phyloP scores from a whole-genome alignment of 2,888 invertebrate genomes.

The Agonopterix subpropinquella region DNA sequence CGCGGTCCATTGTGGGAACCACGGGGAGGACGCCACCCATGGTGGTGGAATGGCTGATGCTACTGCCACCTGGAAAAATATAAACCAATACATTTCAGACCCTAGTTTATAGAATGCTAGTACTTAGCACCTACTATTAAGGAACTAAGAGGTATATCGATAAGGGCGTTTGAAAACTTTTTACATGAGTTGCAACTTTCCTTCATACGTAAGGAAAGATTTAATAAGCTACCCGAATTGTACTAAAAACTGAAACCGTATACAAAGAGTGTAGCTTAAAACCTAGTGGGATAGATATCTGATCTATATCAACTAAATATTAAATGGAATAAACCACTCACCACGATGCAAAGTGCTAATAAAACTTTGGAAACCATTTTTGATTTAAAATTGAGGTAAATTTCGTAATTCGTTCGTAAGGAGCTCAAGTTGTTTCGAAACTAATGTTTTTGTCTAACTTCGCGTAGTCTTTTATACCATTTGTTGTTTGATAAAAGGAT shows the following conservation, averaged over 20 bases:
- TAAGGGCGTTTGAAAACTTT: too few relatives aligned
- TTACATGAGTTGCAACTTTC: too few relatives aligned
- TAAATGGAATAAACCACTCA: slow-evolving; percentile 28
- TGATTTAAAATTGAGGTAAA: slow-evolving; percentile 18
- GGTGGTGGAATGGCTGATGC: slow-evolving; percentile 52
- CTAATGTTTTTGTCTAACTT: slow-evolving; percentile 17
- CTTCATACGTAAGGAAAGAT: too few relatives aligned
- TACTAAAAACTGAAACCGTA: too few relatives aligned
- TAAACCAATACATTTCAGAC: neutral
- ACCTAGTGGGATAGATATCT: too few relatives aligned
- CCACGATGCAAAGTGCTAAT: slow-evolving; percentile 46
- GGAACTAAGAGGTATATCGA: too few relatives aligned
- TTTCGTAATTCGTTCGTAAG: slow-evolving; percentile 21
- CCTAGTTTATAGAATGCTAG: too few relatives aligned
- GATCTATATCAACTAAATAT: too few relatives aligned
- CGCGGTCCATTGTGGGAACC: slow-evolving; percentile 55
- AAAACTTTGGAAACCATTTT: slow-evolving; percentile 55
- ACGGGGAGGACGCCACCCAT: slow-evolving; percentile 53
- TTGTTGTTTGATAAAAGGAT: slow-evolving; percentile 41
- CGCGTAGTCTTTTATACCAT: slow-evolving; percentile 43
- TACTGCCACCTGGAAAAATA: slow-evolving; percentile 35
- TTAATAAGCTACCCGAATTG: too few relatives aligned
- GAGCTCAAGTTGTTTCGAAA: slow-evolving; percentile 28
- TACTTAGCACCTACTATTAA: too few relatives aligned
- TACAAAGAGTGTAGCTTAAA: too few relatives aligned